phyloP scores from a whole-genome alignment of 2,113 vertebrate genomes.

The Elephas maximus region DNA sequence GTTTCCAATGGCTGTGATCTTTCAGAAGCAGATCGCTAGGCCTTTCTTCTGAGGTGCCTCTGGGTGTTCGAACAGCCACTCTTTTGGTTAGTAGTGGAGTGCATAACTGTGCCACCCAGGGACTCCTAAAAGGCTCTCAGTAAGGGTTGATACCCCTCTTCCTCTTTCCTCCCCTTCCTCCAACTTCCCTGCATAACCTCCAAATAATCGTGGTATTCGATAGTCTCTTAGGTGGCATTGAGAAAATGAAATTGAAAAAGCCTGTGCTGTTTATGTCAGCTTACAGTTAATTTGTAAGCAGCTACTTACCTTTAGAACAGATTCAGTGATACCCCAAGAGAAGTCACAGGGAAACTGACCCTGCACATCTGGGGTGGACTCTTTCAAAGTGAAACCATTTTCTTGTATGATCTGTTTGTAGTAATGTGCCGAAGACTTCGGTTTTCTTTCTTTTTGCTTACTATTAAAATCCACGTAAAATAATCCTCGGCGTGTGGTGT shows the following conservation, averaged over 20 bases:
- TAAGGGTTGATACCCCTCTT: neutral
- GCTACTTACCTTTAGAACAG: constrained; percentile 93
- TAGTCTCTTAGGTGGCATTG: neutral
- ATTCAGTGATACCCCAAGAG: constrained; percentile 96
- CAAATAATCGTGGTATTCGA: neutral
- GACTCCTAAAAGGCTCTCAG: neutral
- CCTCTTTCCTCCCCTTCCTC: neutral
- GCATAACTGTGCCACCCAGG: neutral
- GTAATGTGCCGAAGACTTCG: constrained; percentile 95
- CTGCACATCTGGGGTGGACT: constrained; percentile 84
- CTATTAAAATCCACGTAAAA: constrained; percentile 95
- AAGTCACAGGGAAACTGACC: constrained; percentile 95
- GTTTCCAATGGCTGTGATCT: neutral
- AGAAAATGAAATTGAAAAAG: neutral
- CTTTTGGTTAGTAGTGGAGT: neutral
- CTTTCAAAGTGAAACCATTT: constrained; percentile 91
- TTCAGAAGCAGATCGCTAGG: neutral
- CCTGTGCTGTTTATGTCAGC: neutral
- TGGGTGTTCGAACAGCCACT: neutral
- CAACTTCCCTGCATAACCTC: neutral
- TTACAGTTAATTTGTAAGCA: neutral
- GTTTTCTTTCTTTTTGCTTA: constrained; percentile 89
- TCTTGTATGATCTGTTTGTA: constrained; percentile 92
- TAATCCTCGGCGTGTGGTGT: constrained; percentile 92
- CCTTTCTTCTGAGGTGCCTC: neutral